Conservation (phyloP, 1,140 invertebrate genomes). For the Eurosta solidaginis region DNA sequence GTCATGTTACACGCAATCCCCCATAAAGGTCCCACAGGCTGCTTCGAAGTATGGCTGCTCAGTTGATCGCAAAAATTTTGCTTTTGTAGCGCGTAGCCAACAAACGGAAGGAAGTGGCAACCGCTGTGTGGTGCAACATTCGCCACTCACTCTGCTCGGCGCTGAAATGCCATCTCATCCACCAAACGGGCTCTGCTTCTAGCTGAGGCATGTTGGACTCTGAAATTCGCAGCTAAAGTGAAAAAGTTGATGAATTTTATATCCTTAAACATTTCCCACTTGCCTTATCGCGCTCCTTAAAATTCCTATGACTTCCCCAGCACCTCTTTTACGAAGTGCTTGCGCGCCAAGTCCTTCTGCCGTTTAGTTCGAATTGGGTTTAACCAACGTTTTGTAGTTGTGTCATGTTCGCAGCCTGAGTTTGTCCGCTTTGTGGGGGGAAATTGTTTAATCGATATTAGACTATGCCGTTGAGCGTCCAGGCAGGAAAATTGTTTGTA, state of each 20-base stretch:
- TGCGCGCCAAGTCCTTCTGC: neutral
- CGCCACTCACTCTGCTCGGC: neutral
- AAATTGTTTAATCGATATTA: conserved; percentile 27
- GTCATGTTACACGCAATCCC: neutral
- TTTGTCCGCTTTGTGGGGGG: neutral
- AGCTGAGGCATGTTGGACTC: neutral
- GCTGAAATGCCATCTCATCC: too few species aligned
- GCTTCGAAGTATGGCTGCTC: neutral
- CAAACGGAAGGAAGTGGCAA: conserved; percentile 19
- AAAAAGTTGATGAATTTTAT: conserved; percentile 29
- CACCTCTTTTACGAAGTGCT: neutral
- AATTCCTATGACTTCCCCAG: neutral
- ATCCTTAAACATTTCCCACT: conserved; percentile 12
- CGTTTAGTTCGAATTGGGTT: neutral
- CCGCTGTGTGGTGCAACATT: conserved; percentile 20
- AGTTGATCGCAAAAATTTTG: neutral
- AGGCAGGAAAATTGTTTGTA: neutral
- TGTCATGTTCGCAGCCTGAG: neutral
- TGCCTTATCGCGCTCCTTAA: neutral
- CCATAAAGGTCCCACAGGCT: neutral
- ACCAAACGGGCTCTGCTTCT: too few species aligned
- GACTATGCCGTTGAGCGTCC: neutral
- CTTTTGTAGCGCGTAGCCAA: neutral
- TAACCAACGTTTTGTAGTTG: neutral
- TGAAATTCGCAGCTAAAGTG: conserved; percentile 25